A percentile compares a stretch with the other conserved stretches of the same genome.
These are phyloP conservation scores for Drosophila kurseongensis DNA, from an alignment of 1,140 invertebrate species.

Conservation along the genomic window DNA sequence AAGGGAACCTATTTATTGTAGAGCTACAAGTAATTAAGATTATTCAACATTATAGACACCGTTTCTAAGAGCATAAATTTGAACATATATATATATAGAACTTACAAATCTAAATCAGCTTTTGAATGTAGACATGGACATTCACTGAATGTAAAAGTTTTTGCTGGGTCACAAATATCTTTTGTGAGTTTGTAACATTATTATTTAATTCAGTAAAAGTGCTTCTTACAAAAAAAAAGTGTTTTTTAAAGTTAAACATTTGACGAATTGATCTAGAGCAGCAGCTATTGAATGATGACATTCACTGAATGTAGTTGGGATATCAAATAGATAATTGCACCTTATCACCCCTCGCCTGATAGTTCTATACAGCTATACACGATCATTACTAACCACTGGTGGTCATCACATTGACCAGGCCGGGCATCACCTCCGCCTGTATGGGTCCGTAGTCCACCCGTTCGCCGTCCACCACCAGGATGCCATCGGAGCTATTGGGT, in stretches of 20 bases:
- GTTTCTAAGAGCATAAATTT: too few species aligned
- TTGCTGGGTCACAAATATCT: too few species aligned
- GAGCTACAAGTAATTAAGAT: too few species aligned
- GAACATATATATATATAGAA: too few species aligned
- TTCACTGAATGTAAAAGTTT: too few species aligned
- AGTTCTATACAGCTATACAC: neutral
- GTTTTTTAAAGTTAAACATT: neutral
- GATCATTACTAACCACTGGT: slow-evolving; percentile 37
- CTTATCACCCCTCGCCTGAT: neutral
- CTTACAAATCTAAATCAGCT: too few species aligned
- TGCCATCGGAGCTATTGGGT: slow-evolving; percentile 88
- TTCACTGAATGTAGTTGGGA: slow-evolving; percentile 4
- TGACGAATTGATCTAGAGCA: neutral
- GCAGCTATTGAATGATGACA: neutral
- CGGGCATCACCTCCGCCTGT: slow-evolving; percentile 95
- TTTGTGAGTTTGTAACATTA: neutral
- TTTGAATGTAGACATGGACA: too few species aligned
- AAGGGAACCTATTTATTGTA: too few species aligned
- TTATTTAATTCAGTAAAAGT: neutral
- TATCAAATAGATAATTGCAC: neutral
- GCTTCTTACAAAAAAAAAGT: neutral
- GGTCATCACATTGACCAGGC: slow-evolving; percentile 90
- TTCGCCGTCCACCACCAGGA: slow-evolving; percentile 96
- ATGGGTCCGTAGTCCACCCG: slow-evolving; percentile 92
- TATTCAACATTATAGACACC: too few species aligned